Evolutionary conservation across 2,888 invertebrate genomes (phyloP), one percentile per base, ranked within the genome.

Genomic region (Plemyria rubiginata): DNA sequence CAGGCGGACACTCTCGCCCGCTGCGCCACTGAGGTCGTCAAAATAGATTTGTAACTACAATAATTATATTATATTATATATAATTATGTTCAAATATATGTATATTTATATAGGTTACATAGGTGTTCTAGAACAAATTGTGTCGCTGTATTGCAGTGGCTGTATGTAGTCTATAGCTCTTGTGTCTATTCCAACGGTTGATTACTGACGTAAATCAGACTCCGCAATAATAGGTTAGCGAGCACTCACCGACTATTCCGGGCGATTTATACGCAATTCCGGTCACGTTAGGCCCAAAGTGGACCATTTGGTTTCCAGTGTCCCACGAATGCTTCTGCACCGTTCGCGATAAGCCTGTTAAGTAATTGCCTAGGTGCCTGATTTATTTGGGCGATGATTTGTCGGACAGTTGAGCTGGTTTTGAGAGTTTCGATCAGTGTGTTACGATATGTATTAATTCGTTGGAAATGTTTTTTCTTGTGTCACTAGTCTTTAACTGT

Each of bases 191-290:
- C 60, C 60, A 73, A 67, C 70, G 71, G 72, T 82, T 81, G 82
- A 84, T 84, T 80, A 81, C 80, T 69, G 60, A 65, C 74, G 80
- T 84, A 84, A 81, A 82, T 85, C 85, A 81, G 74, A 68, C 70
- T 57, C 63, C 56, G 80, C 81, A 81, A 84, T 87, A 87, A 88
- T 86, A 82, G 84, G 79, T 79, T 78, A 76, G 74, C 76, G 73
- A 72, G 75, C 74, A 65, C 74, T 70, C 66, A 73, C 74, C 77
- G 76, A 76, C 84, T 74, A 81, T 84, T 81, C 80, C 70, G 76
- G 76, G 69, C 84, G 85, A 87, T 88, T 89, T 88, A 88, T 88
- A 84, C 80, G 78, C 82, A 72, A 88, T 88, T 86, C 86, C 77
- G 81, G 87, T 87, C 89, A 90, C 89, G 89, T 88, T 80, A 71